These are phyloP conservation scores for Harpalus rufipes DNA, from an alignment of 2,888 invertebrate genomes.

Conservation along the genomic window DNA sequence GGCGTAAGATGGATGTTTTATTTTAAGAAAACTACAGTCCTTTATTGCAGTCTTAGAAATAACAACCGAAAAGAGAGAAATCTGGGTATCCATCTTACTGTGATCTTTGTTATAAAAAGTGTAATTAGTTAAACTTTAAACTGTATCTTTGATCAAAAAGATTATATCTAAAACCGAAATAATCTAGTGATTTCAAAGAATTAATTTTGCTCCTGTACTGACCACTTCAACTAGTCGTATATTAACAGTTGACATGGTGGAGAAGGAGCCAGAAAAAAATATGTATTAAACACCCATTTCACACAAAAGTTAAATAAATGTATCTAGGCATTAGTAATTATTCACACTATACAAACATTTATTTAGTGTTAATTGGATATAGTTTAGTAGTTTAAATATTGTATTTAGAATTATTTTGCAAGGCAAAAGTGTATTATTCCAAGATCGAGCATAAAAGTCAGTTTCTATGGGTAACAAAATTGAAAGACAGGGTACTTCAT, in stretches of 20 bases:
- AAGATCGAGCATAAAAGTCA: no score
- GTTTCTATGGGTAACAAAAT: no score
- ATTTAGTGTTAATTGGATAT: no score
- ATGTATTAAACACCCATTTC: background rate
- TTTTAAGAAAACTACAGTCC: no score
- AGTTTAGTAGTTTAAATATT: no score
- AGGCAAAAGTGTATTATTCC: no score
- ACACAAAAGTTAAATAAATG: background rate
- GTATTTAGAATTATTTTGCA: no score
- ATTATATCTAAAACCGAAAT: background rate
- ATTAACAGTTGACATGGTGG: background rate
- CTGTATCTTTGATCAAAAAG: conserved; percentile 1
- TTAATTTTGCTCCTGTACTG: background rate
- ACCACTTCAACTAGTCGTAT: background rate
- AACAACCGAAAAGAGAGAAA: no score
- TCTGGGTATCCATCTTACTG: no score
- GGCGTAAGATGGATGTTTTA: background rate
- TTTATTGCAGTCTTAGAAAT: no score
- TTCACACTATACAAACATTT: no score
- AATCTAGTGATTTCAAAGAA: background rate
- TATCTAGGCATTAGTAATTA: background rate
- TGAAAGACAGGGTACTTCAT: no score
- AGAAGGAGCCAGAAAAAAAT: background rate
- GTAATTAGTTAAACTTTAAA: background rate
- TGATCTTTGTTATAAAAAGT: conserved; percentile 2